Percentiles rank a stretch among this genome's conserved stretches.
phyloP scores from a whole-genome alignment of 2,113 vertebrate species.

The Ginglymostoma cirratum region DNA sequence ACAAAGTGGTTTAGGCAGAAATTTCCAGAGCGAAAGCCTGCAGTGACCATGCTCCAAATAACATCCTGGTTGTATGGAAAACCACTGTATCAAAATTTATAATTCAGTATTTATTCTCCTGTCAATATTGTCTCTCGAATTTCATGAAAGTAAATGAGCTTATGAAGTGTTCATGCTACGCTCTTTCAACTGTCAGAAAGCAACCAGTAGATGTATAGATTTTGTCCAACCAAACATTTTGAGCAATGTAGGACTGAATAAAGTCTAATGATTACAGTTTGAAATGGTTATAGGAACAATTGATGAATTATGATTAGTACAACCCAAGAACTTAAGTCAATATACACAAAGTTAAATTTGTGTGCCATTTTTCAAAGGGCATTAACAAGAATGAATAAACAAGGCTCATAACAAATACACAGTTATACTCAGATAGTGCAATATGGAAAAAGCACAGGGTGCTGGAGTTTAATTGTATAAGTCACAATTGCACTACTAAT shows the following conservation, averaged over 20 bases:
- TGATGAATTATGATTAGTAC: background rate
- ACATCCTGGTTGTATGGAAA: background rate
- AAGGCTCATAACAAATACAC: background rate
- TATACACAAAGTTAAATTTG: background rate
- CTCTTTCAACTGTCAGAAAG: background rate
- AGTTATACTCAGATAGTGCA: background rate
- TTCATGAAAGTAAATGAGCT: background rate
- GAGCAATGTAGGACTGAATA: background rate
- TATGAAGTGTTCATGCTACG: background rate
- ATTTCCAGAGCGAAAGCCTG: background rate
- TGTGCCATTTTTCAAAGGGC: background rate
- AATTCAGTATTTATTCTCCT: background rate
- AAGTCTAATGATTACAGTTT: background rate
- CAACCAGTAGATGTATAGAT: background rate
- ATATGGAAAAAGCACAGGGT: background rate
- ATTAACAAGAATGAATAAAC: background rate
- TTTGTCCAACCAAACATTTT: background rate
- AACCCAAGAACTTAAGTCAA: background rate
- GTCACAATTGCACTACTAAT: background rate
- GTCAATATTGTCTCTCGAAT: background rate
- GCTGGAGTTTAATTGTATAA: background rate
- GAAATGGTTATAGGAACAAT: background rate
- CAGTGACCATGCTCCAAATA: background rate
- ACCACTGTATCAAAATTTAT: background rate
- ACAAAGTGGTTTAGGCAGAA: background rate